Conservation (phyloP, 1,140 invertebrate genomes). For the Dufourea novaeangliae region DNA sequence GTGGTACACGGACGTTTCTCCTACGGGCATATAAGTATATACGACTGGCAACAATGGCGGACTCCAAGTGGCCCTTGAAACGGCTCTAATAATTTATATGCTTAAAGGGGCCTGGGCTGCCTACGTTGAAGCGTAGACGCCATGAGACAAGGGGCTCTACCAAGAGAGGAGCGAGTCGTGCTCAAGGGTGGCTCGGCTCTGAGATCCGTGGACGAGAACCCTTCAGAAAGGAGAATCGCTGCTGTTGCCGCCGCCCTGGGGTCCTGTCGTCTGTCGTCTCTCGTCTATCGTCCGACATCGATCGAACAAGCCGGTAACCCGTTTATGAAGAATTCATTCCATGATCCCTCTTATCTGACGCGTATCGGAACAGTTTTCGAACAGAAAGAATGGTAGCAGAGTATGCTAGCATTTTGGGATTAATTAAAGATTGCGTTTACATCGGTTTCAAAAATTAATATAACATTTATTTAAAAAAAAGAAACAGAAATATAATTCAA, state of each 20-base stretch:
- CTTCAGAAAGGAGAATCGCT: conserved; percentile 74
- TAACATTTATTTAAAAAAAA: too few relatives aligned
- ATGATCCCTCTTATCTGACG: conserved; percentile 17
- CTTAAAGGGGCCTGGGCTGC: conserved; percentile 73
- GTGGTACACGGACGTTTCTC: conserved; percentile 58
- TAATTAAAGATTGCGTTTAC: too few relatives aligned
- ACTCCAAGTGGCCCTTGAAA: conserved; percentile 74
- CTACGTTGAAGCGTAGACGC: conserved; percentile 76
- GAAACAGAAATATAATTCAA: too few relatives aligned
- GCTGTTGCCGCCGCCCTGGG: conserved; percentile 65
- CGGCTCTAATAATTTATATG: conserved; percentile 78
- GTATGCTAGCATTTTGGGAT: too few relatives aligned
- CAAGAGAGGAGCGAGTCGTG: conserved; percentile 71
- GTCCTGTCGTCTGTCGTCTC: conserved; percentile 70
- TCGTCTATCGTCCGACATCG: conserved; percentile 52
- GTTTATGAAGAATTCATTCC: conserved; percentile 30
- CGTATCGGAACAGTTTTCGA: too few relatives aligned
- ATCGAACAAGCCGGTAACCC: conserved; percentile 48
- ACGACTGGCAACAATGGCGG: conserved; percentile 71
- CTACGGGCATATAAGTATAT: conserved; percentile 59
- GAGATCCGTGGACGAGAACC: conserved; percentile 73
- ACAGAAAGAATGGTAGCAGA: too few relatives aligned
- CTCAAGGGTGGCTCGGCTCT: conserved; percentile 74
- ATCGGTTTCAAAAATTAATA: too few relatives aligned
- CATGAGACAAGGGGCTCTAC: conserved; percentile 73